Base-by-base conservation (phyloP, 2,113 vertebrate species). In the Prietella phreatophila region DNA sequence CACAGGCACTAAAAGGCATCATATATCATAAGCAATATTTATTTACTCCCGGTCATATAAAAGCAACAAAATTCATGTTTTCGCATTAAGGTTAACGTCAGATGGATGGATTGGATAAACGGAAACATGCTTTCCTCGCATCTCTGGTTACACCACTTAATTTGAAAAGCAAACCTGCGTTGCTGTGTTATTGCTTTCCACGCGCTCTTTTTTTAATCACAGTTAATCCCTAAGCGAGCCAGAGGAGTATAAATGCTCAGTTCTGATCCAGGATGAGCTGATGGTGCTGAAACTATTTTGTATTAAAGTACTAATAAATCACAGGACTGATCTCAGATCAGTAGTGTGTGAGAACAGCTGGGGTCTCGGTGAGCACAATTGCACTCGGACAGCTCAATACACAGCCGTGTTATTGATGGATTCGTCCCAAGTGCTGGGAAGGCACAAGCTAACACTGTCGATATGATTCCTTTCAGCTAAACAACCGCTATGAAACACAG, bases 331-430 rank as follows among this genome's bases (percentile, higher is more conserved):
- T 30, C 73, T 55, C 33, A 69, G 71, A 36, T 84, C 87, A 85
- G 82, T 47, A 20, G 82, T n/a, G 76, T n/a, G 4, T 36, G 47
- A 53, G 56, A 73, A 58, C 91, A 92, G 91, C 90, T 92, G 94
- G 60, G 89, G 80, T 55, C 91, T 56, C 90, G 25, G 79, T 55
- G 82, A 75, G 67, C 82, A 90, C 85, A 90, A 90, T 87, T 78
- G 89, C 89, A 82, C 87, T 69, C 9, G 91, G 92, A 94, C 93
- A 94, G 93, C 58, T 94, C 91, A 50, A 91, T 92, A 73, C 89
- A 83, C 53, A 6, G 19, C 75, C 53, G 13, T 63, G 89, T 93
- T 92, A 94, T 93, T 93, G 91, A 95, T 93, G 92, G 85, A 60
- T n/a, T 55, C 33, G n/a, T 33, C 36, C 76, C 55, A 2, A 42